These are phyloP conservation scores for Champsocephalus esox DNA, from an alignment of 2,797 vertebrate genomes.

Conservation along the genomic window DNA sequence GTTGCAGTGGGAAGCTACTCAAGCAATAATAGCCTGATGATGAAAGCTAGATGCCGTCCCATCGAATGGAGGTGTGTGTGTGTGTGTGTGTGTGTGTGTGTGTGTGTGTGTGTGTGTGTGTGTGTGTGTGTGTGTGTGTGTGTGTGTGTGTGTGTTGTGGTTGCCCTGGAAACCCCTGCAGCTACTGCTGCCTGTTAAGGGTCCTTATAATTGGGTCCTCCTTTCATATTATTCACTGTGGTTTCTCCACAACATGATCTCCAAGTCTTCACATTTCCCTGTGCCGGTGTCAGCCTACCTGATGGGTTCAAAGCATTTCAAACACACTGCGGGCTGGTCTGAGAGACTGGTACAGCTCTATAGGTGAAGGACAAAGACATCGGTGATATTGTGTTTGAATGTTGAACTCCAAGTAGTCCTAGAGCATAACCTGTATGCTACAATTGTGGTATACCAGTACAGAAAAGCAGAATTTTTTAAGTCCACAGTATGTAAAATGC, in stretches of 20 bases:
- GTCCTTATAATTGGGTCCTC: slow-evolving; percentile 85
- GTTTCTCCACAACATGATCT: slow-evolving; percentile 72
- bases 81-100: not conserved
- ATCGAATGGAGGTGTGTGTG: slow-evolving; percentile 61
- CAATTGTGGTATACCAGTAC: not conserved
- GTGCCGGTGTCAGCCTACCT: slow-evolving; percentile 75
- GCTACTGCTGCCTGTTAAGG: slow-evolving; percentile 80
- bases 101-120: slow-evolving; percentile 10
- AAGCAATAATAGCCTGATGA: slow-evolving; percentile 79
- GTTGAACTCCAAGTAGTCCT: slow-evolving; percentile 34
- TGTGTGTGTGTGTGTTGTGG: slow-evolving; percentile 50
- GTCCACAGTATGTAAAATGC: slow-evolving; percentile 6
- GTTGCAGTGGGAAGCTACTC: slow-evolving; percentile 63
- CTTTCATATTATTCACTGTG: slow-evolving; percentile 81
- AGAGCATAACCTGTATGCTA: not conserved
- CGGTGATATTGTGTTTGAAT: slow-evolving; percentile 35
- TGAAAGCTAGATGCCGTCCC: slow-evolving; percentile 80
- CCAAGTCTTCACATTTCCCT: slow-evolving; percentile 56
- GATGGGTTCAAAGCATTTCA: slow-evolving; percentile 83
- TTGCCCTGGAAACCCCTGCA: slow-evolving; percentile 82
- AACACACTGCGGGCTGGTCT: slow-evolving; percentile 43
- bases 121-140: slow-evolving; percentile 12
- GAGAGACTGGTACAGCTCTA: slow-evolving; percentile 32
- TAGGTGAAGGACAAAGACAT: slow-evolving; percentile 73
- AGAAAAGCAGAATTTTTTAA: not conserved